Evolutionary conservation across 2,113 vertebrate species (phyloP), one percentile per base, ranked within the genome.

Genomic region (Oplegnathus fasciatus): DNA sequence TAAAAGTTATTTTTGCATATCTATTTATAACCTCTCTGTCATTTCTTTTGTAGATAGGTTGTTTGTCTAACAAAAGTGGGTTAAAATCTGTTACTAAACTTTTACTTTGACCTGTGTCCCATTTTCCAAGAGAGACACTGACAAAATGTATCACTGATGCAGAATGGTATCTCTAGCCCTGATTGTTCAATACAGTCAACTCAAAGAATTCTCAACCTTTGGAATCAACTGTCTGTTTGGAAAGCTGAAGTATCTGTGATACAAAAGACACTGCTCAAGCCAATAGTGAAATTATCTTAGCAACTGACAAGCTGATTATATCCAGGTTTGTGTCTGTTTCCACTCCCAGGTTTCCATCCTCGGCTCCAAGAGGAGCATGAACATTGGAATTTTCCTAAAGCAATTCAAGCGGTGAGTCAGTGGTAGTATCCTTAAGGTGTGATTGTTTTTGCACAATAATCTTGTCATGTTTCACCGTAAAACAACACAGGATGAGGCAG

Each of bases 361-460:
- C 50, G 92, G 83, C 72, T 86, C 96, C 65, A 97, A 97, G 94
- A 95, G 95, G 67, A 96, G 93, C 85, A 96, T 97, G 94, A 96
- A 97, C 84, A 89, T 97, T 34, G 95, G 95, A 42, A 96, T 97
- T 84, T 96, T 97, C 89, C 95, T 97, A 8, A 97, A 96, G 88
- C 96, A 96, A 86, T 96, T 97, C 70, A 97, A 93, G 83, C 92
- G 96, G 97, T 96, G 86, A 96, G 96, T 94, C 80, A 90, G 61
- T 10, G 46, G 14, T 26, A 3, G 8, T 48, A 9, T n/a, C 60
- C 11, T 40, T 18, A 60, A 74, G 83, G 86, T 86, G 86, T 83
- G 48, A 77, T 71, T 65, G 73, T 46, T 64, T 72, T 67, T 82
- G 55, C 80, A 18, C 37, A 75, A 81, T 72, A 6, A 64, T 80